phyloP scores from a whole-genome alignment of 2,113 vertebrate genomes.

The Psammodynastes pulverulentus region DNA sequence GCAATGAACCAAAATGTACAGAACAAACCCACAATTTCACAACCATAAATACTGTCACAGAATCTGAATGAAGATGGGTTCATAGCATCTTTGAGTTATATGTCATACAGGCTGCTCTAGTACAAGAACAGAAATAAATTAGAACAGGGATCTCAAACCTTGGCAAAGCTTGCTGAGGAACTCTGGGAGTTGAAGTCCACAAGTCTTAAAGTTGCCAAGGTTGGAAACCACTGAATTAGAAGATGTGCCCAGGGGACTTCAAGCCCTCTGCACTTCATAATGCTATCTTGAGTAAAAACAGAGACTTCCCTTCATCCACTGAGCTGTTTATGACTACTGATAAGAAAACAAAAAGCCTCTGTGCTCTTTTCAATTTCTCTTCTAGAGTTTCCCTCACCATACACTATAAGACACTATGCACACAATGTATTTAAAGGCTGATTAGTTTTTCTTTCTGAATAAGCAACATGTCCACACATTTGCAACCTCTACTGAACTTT shows the following conservation, averaged over 20 bases:
- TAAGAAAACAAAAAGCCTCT: conserved; percentile 26
- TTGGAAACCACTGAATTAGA: too few relatives aligned
- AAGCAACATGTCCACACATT: conserved; percentile 9
- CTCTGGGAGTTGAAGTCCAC: too few relatives aligned
- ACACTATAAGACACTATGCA: background rate
- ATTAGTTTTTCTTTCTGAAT: conserved; percentile 29
- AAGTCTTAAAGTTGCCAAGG: too few relatives aligned
- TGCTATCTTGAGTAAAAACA: background rate
- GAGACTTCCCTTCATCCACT: conserved; percentile 24
- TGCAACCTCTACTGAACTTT: conserved; percentile 12
- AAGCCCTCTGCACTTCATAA: too few relatives aligned
- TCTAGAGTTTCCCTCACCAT: conserved; percentile 19
- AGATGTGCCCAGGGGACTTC: background rate
- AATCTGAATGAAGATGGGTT: background rate
- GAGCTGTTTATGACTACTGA: conserved; percentile 37
- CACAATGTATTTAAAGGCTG: conserved; percentile 24
- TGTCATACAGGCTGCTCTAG: background rate
- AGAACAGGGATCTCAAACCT: too few relatives aligned
- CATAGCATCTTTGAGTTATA: background rate
- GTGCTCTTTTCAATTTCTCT: conserved; percentile 31
- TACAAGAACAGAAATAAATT: background rate
- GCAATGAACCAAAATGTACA: background rate
- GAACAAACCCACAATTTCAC: background rate
- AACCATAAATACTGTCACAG: background rate
- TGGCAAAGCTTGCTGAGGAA: too few relatives aligned